phyloP scores from a whole-genome alignment of 2,113 vertebrate genomes.

The human region DNA sequence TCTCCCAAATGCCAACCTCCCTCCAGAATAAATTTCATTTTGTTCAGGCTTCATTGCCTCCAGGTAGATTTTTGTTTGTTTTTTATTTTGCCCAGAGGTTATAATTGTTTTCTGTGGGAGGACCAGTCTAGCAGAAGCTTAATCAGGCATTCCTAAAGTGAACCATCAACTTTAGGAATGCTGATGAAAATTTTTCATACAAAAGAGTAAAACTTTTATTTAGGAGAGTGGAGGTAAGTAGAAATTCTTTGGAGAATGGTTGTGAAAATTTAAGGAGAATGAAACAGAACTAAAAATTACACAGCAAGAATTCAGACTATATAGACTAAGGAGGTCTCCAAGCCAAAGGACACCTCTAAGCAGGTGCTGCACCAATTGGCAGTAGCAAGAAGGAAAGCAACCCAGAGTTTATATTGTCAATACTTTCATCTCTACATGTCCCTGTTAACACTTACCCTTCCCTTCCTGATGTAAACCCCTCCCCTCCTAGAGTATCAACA shows the following conservation, averaged over 20 bases:
- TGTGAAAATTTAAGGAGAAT: not conserved
- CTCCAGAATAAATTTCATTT: not conserved
- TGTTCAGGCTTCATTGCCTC: not conserved
- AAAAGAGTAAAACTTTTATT: slow-evolving; percentile 2
- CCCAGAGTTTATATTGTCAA: not conserved
- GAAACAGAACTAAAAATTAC: slow-evolving; percentile 10
- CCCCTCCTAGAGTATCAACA: not conserved
- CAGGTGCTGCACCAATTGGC: not conserved
- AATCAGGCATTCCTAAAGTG: not conserved
- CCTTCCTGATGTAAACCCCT: not conserved
- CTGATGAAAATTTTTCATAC: not conserved
- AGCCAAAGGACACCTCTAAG: not conserved
- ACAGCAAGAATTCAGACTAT: not conserved
- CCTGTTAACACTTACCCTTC: not conserved
- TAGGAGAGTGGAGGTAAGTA: not conserved
- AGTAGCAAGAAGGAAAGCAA: not conserved
- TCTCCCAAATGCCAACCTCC: not conserved
- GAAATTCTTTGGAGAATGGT: not conserved
- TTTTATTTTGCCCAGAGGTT: not conserved
- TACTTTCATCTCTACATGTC: not conserved
- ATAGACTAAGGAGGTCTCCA: not conserved
- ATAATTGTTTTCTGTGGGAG: not conserved
- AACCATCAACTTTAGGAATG: not conserved
- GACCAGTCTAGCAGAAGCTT: not conserved
- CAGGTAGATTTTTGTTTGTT: not conserved